Evolutionary conservation across 2,113 vertebrate genomes (phyloP).

Genomic region (Pogonocichla stellata): DNA sequence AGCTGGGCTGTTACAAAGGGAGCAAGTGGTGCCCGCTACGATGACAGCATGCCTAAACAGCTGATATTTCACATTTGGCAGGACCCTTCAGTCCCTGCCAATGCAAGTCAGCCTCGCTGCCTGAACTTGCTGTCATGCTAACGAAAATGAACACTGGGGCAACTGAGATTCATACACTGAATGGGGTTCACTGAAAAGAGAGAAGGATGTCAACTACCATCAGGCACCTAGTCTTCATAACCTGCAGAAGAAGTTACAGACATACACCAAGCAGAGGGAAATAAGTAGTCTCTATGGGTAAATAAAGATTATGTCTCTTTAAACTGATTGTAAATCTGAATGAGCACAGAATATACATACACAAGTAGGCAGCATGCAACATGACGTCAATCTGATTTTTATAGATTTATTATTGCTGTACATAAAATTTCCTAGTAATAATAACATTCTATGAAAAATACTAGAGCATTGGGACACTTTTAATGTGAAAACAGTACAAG

Average conservation of each 20-base stretch:
- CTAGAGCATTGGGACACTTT: conserved; percentile 41
- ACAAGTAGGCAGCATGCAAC: conserved; percentile 27
- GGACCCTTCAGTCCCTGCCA: background rate
- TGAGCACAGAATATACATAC: conserved; percentile 26
- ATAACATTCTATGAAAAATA: conserved; percentile 50
- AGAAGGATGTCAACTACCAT: background rate
- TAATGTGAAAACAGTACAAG: conserved; percentile 30
- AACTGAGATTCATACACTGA: background rate
- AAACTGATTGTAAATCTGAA: conserved; percentile 55
- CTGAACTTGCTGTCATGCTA: background rate
- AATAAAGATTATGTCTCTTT: conserved; percentile 64
- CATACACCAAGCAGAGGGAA: background rate
- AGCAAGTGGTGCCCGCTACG: background rate
- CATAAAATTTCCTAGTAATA: conserved; percentile 52
- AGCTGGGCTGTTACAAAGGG: background rate
- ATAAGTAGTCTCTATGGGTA: conserved; percentile 54
- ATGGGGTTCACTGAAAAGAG: background rate
- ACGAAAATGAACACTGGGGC: background rate
- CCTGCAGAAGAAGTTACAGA: conserved; percentile 7
- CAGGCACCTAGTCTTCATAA: conserved; percentile 10
- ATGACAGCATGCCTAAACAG: background rate
- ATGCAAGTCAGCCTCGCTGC: background rate
- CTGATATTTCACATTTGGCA: background rate
- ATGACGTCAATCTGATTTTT: conserved; percentile 56
- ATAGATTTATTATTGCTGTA: conserved; percentile 53